A percentile compares a stretch with the other conserved stretches of the same genome.
Evolutionary conservation across 35 echinoderm and acorn worm species (phyloP).

Genomic region (Eucidaris tribuloides): DNA sequence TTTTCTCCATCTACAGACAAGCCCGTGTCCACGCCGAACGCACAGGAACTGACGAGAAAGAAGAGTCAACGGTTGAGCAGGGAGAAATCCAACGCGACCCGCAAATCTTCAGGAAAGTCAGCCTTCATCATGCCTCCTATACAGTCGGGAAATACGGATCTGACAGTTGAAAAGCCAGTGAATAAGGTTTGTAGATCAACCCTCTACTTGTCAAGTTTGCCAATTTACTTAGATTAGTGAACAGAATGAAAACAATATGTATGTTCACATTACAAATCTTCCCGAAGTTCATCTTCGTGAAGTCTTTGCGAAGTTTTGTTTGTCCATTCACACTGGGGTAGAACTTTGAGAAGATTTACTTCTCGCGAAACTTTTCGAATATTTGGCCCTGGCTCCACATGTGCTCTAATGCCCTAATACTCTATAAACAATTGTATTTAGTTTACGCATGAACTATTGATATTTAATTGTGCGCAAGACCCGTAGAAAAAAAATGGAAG

Average conservation of each 20-base stretch:
- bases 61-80: background rate
- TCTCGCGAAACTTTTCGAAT: background rate
- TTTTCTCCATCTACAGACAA: background rate
- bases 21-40: background rate
- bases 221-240: background rate
- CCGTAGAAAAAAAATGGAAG: no score
- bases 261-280: no score
- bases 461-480: no score
- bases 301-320: background rate
- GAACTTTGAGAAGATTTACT: background rate
- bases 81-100: background rate
- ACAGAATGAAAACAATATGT: background rate
- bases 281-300: background rate
- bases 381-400: background rate
- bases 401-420: no score
- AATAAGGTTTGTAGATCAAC: conserved; percentile 26
- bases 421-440: no score
- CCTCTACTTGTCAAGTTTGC: background rate
- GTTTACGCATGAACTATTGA: no score
- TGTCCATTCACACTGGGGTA: background rate
- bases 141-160: background rate
- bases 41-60: background rate
- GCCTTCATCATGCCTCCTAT: conserved; percentile 21
- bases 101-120: background rate
- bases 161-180: conserved; percentile 32